Percentiles rank a stretch among this genome's conserved stretches.
phyloP scores from a whole-genome alignment of 2,797 vertebrate genomes.

The Alcedo quadribrachys region DNA sequence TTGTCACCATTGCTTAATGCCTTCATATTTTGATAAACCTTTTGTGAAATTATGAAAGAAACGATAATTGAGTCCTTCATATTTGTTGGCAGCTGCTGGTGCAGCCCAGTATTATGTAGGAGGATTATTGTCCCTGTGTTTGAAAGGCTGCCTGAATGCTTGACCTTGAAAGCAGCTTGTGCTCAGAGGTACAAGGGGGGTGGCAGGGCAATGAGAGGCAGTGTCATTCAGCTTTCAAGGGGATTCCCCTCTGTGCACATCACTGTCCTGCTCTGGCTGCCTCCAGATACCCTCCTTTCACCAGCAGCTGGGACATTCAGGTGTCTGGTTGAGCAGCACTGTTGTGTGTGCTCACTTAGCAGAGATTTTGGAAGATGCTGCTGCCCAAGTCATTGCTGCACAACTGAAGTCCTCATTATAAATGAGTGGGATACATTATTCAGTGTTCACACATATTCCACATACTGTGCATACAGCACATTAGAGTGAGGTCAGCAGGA shows the following conservation, averaged over 20 bases:
- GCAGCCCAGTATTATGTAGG: not conserved
- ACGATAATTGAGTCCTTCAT: not conserved
- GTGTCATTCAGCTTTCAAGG: not conserved
- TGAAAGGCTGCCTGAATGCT: not conserved
- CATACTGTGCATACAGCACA: not conserved
- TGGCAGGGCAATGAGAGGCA: not conserved
- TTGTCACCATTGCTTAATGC: not conserved
- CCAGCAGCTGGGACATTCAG: not conserved
- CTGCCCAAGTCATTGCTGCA: not conserved
- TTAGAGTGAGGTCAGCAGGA: not conserved
- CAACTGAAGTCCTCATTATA: not conserved
- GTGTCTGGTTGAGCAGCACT: too few relatives aligned
- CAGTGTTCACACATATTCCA: not conserved
- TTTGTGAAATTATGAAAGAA: not conserved
- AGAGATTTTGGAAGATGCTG: not conserved
- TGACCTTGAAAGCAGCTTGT: not conserved
- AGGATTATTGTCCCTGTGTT: not conserved
- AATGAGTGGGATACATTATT: not conserved
- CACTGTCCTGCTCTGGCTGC: not conserved
- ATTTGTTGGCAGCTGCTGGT: not conserved
- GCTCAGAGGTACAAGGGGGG: not conserved
- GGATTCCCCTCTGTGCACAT: not conserved
- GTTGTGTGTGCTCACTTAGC: not conserved
- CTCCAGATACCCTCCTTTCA: not conserved
- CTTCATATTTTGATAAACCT: not conserved